These are phyloP conservation scores for Bathybates hornii DNA, from an alignment of 2,113 vertebrate genomes.

Conservation along the genomic window DNA sequence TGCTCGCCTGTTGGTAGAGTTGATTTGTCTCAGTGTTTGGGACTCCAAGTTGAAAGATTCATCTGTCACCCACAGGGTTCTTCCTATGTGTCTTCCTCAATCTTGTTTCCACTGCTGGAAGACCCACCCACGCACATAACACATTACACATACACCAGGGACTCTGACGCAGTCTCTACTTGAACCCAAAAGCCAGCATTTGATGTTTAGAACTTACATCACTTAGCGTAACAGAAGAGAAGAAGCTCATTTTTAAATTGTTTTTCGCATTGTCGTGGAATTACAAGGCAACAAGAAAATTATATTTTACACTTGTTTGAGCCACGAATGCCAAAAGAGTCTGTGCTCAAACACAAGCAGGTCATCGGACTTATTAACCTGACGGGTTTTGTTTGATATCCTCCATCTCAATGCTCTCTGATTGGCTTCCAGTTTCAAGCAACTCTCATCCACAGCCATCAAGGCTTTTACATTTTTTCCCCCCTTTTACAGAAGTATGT, in stretches of 20 bases:
- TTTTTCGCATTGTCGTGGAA: neutral
- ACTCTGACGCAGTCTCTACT: neutral
- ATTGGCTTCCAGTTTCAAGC: neutral
- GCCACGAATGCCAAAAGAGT: neutral
- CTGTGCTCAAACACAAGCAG: neutral
- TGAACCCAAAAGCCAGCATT: neutral
- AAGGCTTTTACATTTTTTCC: neutral
- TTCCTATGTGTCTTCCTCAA: conserved; percentile 45
- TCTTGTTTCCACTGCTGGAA: conserved; percentile 34
- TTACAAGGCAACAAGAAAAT: neutral
- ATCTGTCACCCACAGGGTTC: conserved; percentile 45
- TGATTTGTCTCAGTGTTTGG: conserved; percentile 59
- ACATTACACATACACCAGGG: conserved; percentile 14
- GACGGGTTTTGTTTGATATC: neutral
- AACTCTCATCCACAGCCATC: conserved; percentile 11
- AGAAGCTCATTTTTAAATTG: neutral
- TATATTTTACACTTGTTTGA: conserved; percentile 5
- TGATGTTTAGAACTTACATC: neutral
- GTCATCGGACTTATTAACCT: neutral
- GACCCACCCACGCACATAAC: conserved; percentile 5
- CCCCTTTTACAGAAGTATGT: conserved; percentile 9
- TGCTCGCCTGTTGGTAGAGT: conserved; percentile 13
- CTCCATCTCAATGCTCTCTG: neutral
- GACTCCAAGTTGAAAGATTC: conserved; percentile 42
- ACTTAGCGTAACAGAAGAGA: neutral